phyloP scores from a whole-genome alignment of 2,113 vertebrate genomes.

The Caranx ignobilis region DNA sequence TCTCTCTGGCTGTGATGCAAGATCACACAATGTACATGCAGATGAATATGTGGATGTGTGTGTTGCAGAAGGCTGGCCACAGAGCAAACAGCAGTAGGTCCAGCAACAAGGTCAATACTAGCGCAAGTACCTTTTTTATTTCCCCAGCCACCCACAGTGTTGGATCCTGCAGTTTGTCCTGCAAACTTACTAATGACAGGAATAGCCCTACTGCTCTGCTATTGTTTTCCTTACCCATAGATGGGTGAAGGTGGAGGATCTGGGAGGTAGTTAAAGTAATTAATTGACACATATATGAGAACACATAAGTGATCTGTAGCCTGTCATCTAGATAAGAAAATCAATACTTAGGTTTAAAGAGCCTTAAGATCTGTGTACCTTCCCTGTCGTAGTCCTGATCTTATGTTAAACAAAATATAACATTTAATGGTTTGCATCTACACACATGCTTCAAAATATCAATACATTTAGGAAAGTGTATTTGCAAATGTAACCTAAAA shows the following conservation, averaged over 20 bases:
- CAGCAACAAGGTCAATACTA: constrained; percentile 81
- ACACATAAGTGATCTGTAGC: constrained; percentile 25
- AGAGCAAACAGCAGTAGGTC: constrained; percentile 78
- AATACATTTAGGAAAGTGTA: background rate
- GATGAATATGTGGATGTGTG: background rate
- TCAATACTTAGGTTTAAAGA: constrained; percentile 30
- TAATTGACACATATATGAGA: constrained; percentile 29
- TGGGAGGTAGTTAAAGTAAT: constrained; percentile 42
- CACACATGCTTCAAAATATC: no score
- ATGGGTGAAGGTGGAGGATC: constrained; percentile 37
- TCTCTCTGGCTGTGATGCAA: constrained; percentile 46
- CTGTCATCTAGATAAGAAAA: constrained; percentile 36
- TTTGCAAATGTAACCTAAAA: background rate
- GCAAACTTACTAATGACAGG: constrained; percentile 81
- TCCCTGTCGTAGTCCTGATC: background rate
- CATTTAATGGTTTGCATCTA: no score
- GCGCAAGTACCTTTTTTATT: constrained; percentile 81
- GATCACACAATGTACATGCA: constrained; percentile 7
- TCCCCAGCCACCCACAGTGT: constrained; percentile 77
- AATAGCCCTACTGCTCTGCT: constrained; percentile 50
- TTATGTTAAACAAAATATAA: no score
- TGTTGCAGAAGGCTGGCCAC: constrained; percentile 48
- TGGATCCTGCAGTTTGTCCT: constrained; percentile 79
- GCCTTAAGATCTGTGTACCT: background rate
- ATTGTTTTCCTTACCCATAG: constrained; percentile 59